A percentile compares a stretch with the other conserved stretches of the same genome.
phyloP scores from a whole-genome alignment of 2,113 vertebrate species.

The Engraulis encrasicolus region DNA sequence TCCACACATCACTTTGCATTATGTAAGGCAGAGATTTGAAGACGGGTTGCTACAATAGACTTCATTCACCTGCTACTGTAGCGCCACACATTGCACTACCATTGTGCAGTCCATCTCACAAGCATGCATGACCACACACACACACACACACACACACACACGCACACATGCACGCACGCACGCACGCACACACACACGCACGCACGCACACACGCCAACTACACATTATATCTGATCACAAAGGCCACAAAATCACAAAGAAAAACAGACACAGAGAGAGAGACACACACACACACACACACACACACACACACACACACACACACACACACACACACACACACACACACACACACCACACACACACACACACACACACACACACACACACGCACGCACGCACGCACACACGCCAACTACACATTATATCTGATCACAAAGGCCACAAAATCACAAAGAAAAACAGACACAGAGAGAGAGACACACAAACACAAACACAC shows the following conservation, averaged over 20 bases:
- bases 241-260: not conserved
- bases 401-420: not conserved
- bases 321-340: not conserved
- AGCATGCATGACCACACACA: not conserved
- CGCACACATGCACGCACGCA: not conserved
- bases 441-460: not conserved
- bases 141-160: not conserved
- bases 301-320: not conserved
- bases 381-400: not conserved
- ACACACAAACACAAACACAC: slow-evolving; percentile 11
- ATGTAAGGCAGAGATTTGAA: too few species aligned
- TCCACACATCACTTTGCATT: too few species aligned
- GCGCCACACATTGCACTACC: too few species aligned
- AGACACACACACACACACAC: slow-evolving; percentile 3
- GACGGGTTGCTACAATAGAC: too few species aligned
- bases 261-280: not conserved
- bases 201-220: not conserved
- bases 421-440: too few species aligned
- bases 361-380: not conserved
- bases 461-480: not conserved
- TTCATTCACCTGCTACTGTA: too few species aligned
- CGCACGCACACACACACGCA: not conserved
- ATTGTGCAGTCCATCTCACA: too few species aligned
- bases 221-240: too few species aligned
- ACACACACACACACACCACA: too few species aligned